Evolutionary conservation across 1,140 invertebrate species (phyloP), one percentile per base, ranked within the genome.

Genomic region (Teleopsis dalmanni): DNA sequence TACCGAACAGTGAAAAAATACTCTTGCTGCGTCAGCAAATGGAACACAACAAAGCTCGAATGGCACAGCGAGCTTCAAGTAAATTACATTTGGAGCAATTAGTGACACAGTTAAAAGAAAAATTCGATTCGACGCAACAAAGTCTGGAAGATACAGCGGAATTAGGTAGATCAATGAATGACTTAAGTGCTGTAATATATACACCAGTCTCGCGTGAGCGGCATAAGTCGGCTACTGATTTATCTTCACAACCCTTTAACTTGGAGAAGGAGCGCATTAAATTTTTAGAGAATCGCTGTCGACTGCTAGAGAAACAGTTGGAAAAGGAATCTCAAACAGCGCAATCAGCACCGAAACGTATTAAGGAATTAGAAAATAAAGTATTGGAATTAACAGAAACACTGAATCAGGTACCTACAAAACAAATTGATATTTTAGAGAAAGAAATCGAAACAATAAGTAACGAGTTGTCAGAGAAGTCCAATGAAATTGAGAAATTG

Each of bases 341-440:
- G 73, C 66, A 38, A 72, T 67, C 57, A 73, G 14, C 14, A 21
- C 23, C 18, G 8, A 70, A 63, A 56, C 80, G 76, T 65, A 75
- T 82, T 47, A 67, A 75, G 52, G 78, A 81, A 63, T 64, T 85
- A 53, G 82, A 87, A 62, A 78, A 75, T 9, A 76, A 73, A 52
- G 75, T 85, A 40, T 59, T 85, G 27, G 83, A 85, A 70, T 73
- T 86, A 45, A 80, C 83, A 73, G 88, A 91, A 71, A 85, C 82
- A 70, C 75, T 90, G 16, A 83, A 82, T 60, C 88, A 91, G 62
- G n/a, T n/a, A n/a, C n/a, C n/a, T n/a, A n/a, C n/a, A n/a, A 91
- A 91, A 68, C 81, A 87, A 68, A 83, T 76, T 81, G 57, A 82
- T 84, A 68, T 88, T 88, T 72, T 83, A 10, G 71, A 75, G 4